These are phyloP conservation scores for Dicrurus megarhynchus DNA, from an alignment of 2,113 vertebrate species.

Conservation along the genomic window DNA sequence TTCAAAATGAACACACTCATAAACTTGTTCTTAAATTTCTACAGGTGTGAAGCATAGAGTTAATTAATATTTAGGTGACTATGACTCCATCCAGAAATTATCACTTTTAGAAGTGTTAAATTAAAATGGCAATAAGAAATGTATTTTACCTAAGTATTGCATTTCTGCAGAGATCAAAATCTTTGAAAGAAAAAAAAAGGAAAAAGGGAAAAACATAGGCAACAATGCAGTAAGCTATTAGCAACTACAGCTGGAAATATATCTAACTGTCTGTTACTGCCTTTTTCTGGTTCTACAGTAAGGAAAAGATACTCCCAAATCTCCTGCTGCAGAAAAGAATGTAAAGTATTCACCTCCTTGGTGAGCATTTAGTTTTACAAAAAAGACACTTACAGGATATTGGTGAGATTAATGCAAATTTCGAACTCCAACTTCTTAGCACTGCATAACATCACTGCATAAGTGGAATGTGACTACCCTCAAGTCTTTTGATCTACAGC, in stretches of 20 bases:
- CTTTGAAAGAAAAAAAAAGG: not conserved
- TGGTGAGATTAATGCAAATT: not conserved
- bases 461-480: not conserved
- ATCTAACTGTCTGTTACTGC: not conserved
- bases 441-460: not conserved
- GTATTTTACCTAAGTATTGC: accelerated
- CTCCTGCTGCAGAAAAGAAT: not conserved
- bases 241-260: not conserved
- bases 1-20: not conserved
- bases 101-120: not conserved
- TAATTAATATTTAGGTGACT: not conserved
- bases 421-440: not conserved
- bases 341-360: not conserved
- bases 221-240: not conserved
- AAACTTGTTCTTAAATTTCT: not conserved
- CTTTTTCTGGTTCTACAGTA: not conserved
- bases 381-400: not conserved
- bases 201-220: not conserved
- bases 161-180: not conserved
- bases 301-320: not conserved
- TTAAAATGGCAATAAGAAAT: not conserved
- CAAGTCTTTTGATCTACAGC: not conserved
- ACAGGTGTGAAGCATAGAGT: not conserved
- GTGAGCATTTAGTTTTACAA: not conserved
- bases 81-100: not conserved